phyloP scores from a whole-genome alignment of 2,113 vertebrate species.

The Cavia porcellus region DNA sequence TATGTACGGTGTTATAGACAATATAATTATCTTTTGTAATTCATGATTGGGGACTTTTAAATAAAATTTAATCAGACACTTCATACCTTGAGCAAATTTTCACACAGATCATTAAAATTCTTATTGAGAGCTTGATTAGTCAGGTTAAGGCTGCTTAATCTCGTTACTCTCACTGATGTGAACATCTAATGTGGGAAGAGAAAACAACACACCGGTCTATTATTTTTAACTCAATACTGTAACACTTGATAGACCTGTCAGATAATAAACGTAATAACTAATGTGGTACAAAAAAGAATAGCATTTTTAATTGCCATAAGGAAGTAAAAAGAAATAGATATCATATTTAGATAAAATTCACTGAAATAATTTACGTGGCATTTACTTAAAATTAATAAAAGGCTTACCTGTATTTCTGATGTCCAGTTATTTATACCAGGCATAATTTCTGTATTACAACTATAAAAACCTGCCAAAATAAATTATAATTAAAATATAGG shows the following conservation, averaged over 20 bases:
- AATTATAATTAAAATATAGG: constrained; percentile 59
- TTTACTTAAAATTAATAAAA: constrained; percentile 56
- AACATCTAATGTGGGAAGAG: constrained; percentile 93
- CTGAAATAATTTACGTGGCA: background rate
- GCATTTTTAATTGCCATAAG: constrained; percentile 20
- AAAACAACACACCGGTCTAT: background rate
- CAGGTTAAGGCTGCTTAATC: constrained; percentile 94
- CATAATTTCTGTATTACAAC: constrained; percentile 99
- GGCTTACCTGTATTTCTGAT: constrained; percentile 94
- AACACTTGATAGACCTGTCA: background rate
- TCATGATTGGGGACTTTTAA: background rate
- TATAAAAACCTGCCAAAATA: constrained; percentile 94
- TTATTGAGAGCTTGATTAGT: constrained; percentile 98
- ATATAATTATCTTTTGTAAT: background rate
- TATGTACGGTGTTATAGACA: background rate
- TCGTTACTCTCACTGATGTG: constrained; percentile 96
- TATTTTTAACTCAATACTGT: constrained; percentile 21
- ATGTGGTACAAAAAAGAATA: background rate
- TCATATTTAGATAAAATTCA: background rate
- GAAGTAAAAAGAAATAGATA: background rate
- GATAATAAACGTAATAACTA: constrained; percentile 25
- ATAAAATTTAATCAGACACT: constrained; percentile 10
- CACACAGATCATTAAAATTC: constrained; percentile 98
- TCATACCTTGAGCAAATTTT: constrained; percentile 97
- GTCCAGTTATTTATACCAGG: constrained; percentile 99